Conservation (phyloP, 2,113 vertebrate species). For the Archocentrus centrarchus region DNA sequence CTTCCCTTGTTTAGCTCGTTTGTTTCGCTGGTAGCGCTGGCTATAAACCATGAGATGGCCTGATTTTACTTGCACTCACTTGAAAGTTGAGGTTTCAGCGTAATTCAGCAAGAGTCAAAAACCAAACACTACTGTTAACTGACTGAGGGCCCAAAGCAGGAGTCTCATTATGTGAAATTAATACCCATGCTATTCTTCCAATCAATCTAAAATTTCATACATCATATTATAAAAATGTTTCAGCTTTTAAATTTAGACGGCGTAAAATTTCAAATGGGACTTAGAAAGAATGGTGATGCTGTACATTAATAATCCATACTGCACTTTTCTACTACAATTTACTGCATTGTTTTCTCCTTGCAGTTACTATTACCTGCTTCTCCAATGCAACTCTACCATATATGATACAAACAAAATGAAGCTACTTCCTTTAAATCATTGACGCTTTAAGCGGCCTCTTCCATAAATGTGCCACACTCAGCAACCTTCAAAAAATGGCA, state of each 20-base stretch:
- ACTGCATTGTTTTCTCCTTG: too few relatives aligned
- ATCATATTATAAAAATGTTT: background rate
- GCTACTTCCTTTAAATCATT: background rate
- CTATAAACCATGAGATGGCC: slow-evolving; percentile 12
- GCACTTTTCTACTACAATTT: too few relatives aligned
- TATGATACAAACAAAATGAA: background rate
- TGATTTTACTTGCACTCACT: slow-evolving; percentile 11
- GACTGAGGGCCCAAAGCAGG: too few relatives aligned
- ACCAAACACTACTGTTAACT: too few relatives aligned
- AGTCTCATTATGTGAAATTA: background rate
- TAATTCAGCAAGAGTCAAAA: background rate
- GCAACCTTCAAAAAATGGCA: background rate
- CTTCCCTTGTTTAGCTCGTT: slow-evolving; percentile 11
- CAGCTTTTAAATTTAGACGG: background rate
- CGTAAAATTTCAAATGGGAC: background rate
- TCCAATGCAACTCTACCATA: background rate
- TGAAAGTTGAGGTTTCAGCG: background rate
- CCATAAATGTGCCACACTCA: accelerated
- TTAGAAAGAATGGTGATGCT: background rate
- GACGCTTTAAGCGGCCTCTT: background rate
- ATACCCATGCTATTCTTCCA: background rate
- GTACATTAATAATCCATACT: too few relatives aligned
- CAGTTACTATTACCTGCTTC: too few relatives aligned
- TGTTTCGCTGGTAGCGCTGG: background rate
- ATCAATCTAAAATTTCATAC: background rate